Evolutionary conservation across 2,113 vertebrate species (phyloP), one percentile per base, ranked within the genome.

Genomic region (Poeciliopsis occidentalis): DNA sequence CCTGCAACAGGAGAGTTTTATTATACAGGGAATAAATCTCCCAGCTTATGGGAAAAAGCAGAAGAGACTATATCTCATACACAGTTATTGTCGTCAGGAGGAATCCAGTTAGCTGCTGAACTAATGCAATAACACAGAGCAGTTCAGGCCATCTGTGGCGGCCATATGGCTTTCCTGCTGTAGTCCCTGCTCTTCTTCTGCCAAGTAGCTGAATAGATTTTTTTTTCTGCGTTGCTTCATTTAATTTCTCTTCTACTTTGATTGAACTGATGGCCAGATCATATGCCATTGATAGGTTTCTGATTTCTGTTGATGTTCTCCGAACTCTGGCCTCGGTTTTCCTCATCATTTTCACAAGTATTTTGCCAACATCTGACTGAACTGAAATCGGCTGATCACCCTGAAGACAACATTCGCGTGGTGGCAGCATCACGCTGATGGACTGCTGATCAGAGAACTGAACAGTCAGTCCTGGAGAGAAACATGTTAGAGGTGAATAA

Each of bases 1-100:
- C 97, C 98, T 99, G 78, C 62, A 24, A 69, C 12, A 71, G 65
- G 84, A 65, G 13, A 54, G 30, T 71, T 80, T 68, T 62, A 76
- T 64, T 71, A 82, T 65, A 26, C 29, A 57, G 57, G 60, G 76
- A 70, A 85, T 75, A 78, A 72, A 63, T 12, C 64, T 51, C 22
- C 22, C 8, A 24, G 47, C 19, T 22, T 51, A 54, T 22, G 19
- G 6, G 73, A 78, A 71, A 76, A 62, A 47, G 64, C 66, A 34
- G 73, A 44, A 81, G 63, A 67, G 61, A 69, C 80, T 26, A 69
- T 51, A 62, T 30, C 62, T 47, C 12, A 17, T 61, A 77, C 67
- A 82, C 39, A 57, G 30, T 31, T 57, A 65, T 39, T 31, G 34
- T 32, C 60, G 66, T 69, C 24, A 74, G 60, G 60, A 78, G 11